phyloP scores from a whole-genome alignment of 2,888 invertebrate species.

The Mimumesa dahlbomi region DNA sequence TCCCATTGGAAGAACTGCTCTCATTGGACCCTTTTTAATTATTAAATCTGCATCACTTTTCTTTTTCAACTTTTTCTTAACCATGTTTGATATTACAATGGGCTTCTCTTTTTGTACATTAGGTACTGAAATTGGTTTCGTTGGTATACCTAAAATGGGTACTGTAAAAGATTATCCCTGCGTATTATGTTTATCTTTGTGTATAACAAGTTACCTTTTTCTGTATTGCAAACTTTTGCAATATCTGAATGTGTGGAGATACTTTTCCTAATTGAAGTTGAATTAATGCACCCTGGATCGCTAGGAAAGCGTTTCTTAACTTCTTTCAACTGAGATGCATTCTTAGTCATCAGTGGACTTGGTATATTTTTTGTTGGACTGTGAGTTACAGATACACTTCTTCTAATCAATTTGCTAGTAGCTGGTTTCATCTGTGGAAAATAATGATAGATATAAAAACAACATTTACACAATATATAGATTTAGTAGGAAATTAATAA shows the following conservation, averaged over 20 bases:
- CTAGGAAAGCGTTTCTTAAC: constrained; percentile 67
- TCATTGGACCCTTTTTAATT: constrained; percentile 74
- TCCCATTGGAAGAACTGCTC: constrained; percentile 74
- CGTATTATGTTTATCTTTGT: no score
- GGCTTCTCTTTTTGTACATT: constrained; percentile 51
- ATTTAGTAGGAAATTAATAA: no score
- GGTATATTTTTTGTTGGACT: constrained; percentile 18
- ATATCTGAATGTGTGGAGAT: constrained; percentile 6
- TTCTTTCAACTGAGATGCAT: constrained; percentile 49
- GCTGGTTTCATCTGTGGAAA: constrained; percentile 35
- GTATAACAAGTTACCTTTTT: constrained; percentile 29
- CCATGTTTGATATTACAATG: constrained; percentile 24
- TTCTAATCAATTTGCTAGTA: constrained; percentile 46
- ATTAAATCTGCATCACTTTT: constrained; percentile 57
- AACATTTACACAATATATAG: no score
- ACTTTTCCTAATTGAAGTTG: constrained; percentile 42
- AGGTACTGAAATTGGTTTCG: no score
- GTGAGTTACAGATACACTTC: constrained; percentile 58
- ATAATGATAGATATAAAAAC: no score
- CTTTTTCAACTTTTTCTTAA: constrained; percentile 70
- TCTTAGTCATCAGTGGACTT: constrained; percentile 29
- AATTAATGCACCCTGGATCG: constrained; percentile 57
- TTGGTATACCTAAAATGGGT: no score
- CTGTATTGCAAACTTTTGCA: constrained; percentile 11
- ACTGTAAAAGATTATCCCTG: no score